Evolutionary conservation across 2,113 vertebrate genomes (phyloP).

Genomic region (Psephotus haematonotus): DNA sequence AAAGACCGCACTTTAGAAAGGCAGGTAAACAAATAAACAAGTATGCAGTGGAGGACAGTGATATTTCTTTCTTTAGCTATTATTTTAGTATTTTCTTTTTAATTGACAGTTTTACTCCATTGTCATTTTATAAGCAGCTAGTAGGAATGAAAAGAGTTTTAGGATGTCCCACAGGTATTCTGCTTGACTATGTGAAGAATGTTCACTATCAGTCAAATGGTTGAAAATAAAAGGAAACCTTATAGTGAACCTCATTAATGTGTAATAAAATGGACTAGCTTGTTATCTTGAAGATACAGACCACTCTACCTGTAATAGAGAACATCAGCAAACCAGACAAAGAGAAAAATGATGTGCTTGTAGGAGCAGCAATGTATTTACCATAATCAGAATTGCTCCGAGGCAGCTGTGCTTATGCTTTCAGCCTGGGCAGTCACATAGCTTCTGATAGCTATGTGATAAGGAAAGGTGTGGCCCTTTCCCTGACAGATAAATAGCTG

Average conservation of each 20-base stretch:
- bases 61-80: not conserved
- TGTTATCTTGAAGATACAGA: not conserved
- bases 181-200: not conserved
- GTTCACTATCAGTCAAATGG: not conserved
- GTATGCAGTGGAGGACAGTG: not conserved
- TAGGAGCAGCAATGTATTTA: not conserved
- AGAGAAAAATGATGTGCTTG: not conserved
- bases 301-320: not conserved
- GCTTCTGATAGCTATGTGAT: not conserved
- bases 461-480: not conserved
- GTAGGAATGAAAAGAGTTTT: not conserved
- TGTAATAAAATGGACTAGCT: not conserved
- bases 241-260: not conserved
- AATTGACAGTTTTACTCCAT: not conserved
- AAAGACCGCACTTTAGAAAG: not conserved
- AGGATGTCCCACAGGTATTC: not conserved
- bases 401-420: not conserved
- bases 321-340: not conserved
- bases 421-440: not conserved
- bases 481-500: not conserved
- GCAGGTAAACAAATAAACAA: not conserved
- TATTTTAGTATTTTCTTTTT: constrained; percentile 38
- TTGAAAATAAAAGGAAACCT: constrained; percentile 8
- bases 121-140: not conserved
- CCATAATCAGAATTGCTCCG: not conserved